phyloP scores from a whole-genome alignment of 2,888 invertebrate genomes.

The Tetragonula carbonaria region DNA sequence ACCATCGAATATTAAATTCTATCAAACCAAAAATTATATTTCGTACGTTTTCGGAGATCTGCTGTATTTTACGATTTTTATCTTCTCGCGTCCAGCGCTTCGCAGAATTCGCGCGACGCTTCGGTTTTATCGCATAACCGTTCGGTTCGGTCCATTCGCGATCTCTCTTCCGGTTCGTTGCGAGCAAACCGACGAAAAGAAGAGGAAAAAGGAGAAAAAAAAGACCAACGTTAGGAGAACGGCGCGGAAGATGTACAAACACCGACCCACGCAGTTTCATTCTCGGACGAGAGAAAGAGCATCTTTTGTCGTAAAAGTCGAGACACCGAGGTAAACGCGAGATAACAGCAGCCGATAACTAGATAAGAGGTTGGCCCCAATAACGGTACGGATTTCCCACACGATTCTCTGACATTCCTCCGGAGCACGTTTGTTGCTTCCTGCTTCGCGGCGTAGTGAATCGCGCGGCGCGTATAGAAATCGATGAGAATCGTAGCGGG shows the following conservation, averaged over 20 bases:
- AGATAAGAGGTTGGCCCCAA: slow-evolving; percentile 51
- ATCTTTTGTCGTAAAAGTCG: slow-evolving; percentile 53
- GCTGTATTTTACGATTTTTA: slow-evolving; percentile 1
- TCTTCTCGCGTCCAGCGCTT: neutral
- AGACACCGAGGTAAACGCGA: slow-evolving; percentile 25
- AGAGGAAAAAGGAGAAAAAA: neutral
- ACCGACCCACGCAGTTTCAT: slow-evolving; percentile 53
- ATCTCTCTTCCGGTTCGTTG: slow-evolving; percentile 25
- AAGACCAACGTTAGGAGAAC: slow-evolving; percentile 1
- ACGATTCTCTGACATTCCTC: slow-evolving; percentile 72
- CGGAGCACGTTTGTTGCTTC: slow-evolving; percentile 37
- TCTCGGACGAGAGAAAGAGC: slow-evolving; percentile 12
- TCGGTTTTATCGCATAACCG: slow-evolving; percentile 22
- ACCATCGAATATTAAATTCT: neutral
- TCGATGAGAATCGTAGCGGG: slow-evolving; percentile 46
- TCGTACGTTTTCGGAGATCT: too few species aligned
- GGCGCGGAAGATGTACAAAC: slow-evolving; percentile 16
- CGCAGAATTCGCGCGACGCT: slow-evolving; percentile 11
- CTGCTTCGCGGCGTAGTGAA: slow-evolving; percentile 32
- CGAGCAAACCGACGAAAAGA: neutral
- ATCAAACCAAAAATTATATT: neutral
- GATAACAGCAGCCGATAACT: slow-evolving; percentile 47
- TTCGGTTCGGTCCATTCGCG: slow-evolving; percentile 21
- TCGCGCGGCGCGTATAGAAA: slow-evolving; percentile 45
- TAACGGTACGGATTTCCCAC: slow-evolving; percentile 71